phyloP scores from a whole-genome alignment of 2,888 invertebrate species.

The Tipula vernalis region DNA sequence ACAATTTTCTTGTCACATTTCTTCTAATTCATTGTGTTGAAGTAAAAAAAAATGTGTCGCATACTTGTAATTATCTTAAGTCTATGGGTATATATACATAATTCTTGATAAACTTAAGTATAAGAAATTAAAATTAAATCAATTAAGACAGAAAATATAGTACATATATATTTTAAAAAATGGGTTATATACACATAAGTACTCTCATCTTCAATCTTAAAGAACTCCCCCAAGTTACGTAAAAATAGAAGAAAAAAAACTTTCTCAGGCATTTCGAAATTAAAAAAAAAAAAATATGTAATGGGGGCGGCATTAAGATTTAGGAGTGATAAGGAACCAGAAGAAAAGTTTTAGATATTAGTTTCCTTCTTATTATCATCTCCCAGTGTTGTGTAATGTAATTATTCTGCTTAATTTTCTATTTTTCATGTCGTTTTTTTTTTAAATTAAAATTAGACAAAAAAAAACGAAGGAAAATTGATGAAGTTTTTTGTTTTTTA shows the following conservation, averaged over 20 bases:
- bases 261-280: neutral
- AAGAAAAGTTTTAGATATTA: neutral
- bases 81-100: neutral
- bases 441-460: slow-evolving; percentile 4
- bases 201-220: neutral
- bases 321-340: neutral
- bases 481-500: slow-evolving; percentile 4
- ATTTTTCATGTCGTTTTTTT: neutral
- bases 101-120: neutral
- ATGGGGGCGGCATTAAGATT: slow-evolving; percentile 4
- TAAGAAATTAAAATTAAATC: neutral
- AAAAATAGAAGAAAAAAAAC: neutral
- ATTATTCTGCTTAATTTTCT: slow-evolving; percentile 4
- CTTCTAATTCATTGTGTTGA: neutral
- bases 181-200: neutral
- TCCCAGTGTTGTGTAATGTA: neutral
- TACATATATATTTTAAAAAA: neutral
- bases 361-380: neutral
- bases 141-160: neutral
- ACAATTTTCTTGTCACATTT: neutral
- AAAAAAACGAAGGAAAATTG: neutral
- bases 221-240: neutral
- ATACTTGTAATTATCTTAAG: neutral
- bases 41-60: neutral
- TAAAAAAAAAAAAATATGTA: neutral